These are phyloP conservation scores for Ectobius pallidus DNA, from an alignment of 2,888 invertebrate species.

Conservation along the genomic window DNA sequence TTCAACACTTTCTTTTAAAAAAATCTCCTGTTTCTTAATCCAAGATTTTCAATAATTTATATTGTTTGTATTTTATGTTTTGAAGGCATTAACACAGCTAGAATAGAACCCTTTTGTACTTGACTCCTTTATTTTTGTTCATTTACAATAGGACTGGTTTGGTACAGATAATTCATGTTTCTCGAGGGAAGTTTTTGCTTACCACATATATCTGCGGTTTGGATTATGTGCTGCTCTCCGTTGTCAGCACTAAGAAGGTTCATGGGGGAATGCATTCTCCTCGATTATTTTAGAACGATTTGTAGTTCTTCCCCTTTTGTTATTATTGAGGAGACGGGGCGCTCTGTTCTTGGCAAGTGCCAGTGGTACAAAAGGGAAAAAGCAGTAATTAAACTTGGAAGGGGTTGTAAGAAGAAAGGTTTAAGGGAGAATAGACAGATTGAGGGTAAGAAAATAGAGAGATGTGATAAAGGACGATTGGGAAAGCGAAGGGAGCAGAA, in stretches of 20 bases:
- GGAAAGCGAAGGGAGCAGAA: neutral
- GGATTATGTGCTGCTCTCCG: neutral
- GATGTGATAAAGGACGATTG: conserved; percentile 2
- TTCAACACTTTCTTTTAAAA: too few relatives aligned
- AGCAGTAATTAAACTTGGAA: conserved; percentile 23
- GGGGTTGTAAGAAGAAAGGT: neutral
- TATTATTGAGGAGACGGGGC: neutral
- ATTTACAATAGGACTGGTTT: too few relatives aligned
- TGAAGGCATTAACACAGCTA: too few relatives aligned
- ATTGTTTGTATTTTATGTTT: too few relatives aligned
- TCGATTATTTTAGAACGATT: conserved; percentile 19
- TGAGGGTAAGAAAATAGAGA: conserved; percentile 27
- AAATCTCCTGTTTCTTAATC: too few relatives aligned
- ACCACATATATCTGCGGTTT: neutral
- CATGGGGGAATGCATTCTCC: neutral
- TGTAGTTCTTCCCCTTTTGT: conserved; percentile 19
- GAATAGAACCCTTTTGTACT: too few relatives aligned
- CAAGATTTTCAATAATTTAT: too few relatives aligned
- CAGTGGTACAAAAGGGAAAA: conserved; percentile 9
- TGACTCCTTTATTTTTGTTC: too few relatives aligned
- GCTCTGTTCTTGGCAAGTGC: conserved; percentile 9
- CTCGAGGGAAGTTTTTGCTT: too few relatives aligned
- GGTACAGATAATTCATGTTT: too few relatives aligned
- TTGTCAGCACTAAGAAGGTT: neutral
- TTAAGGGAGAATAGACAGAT: neutral